A percentile compares a stretch with the other conserved stretches of the same genome.
These are phyloP conservation scores for Clunio marinus DNA, from an alignment of 2,888 invertebrate genomes.

Conservation along the genomic window DNA sequence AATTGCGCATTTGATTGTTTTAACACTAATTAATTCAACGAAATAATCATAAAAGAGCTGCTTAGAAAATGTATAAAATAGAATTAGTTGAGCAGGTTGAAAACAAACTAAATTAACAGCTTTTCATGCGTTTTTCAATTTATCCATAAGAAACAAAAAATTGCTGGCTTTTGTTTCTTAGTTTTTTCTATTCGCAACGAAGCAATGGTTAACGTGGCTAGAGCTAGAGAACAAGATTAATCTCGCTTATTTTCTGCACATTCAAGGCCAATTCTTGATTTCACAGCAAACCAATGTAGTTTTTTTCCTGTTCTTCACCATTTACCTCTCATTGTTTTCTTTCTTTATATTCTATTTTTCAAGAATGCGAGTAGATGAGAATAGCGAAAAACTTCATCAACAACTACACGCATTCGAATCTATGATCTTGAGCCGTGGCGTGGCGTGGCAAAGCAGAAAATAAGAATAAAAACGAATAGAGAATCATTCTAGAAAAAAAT, in stretches of 20 bases:
- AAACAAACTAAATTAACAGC: too few relatives aligned
- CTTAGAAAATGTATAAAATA: too few relatives aligned
- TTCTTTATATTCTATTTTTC: neutral
- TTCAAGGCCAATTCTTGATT: conserved; percentile 27
- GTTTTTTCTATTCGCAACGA: neutral
- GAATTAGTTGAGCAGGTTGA: too few relatives aligned
- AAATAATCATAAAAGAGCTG: too few relatives aligned
- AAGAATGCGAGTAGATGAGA: neutral
- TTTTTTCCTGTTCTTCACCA: neutral
- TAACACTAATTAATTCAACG: too few relatives aligned
- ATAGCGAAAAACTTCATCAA: neutral
- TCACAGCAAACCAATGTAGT: neutral
- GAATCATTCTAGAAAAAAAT: neutral
- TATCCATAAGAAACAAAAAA: neutral
- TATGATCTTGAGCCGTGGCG: conserved; percentile 1
- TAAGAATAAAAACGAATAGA: neutral
- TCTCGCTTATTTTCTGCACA: conserved; percentile 25
- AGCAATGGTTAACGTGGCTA: conserved; percentile 21
- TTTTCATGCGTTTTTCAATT: conserved; percentile 31
- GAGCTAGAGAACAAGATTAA: neutral
- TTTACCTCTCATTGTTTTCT: neutral
- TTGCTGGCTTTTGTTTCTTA: neutral
- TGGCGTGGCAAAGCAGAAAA: neutral
- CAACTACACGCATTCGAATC: conserved; percentile 1
- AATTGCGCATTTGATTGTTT: too few relatives aligned